Conservation (phyloP, 2,888 invertebrate genomes). For the Meloe dianella region DNA sequence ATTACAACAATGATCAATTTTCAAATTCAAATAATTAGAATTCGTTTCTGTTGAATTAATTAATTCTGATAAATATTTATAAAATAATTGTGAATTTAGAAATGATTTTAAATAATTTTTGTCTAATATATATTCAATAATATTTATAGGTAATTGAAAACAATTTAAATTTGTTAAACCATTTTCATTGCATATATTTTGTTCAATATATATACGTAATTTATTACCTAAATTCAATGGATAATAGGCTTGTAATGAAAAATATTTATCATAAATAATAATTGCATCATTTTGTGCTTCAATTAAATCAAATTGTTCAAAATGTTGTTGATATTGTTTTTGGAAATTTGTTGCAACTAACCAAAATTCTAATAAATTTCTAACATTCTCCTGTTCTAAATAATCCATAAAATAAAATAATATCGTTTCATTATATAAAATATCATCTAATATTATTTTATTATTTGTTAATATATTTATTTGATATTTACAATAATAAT, state of each 20-base stretch:
- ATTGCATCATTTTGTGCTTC: conserved; percentile 92
- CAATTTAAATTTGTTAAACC: conserved; percentile 76
- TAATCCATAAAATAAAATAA: conserved; percentile 96
- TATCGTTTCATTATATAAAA: conserved; percentile 88
- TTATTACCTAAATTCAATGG: conserved; percentile 87
- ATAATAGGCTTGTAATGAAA: conserved; percentile 89
- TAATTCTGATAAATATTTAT: conserved; percentile 87
- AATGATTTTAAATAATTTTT: conserved; percentile 79
- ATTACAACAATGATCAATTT: conserved; percentile 60
- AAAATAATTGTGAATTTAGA: conserved; percentile 84
- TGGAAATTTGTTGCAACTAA: conserved; percentile 88
- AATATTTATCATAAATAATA: conserved; percentile 94
- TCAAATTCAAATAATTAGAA: conserved; percentile 57
- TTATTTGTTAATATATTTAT: conserved; percentile 87
- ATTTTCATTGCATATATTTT: conserved; percentile 85
- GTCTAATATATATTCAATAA: conserved; percentile 79
- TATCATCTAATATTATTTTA: conserved; percentile 81
- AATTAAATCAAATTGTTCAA: conserved; percentile 66
- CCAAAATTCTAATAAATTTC: conserved; percentile 85
- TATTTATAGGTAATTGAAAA: conserved; percentile 80
- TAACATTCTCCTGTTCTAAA: conserved; percentile 84
- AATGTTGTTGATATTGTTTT: conserved; percentile 68
- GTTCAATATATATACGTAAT: conserved; percentile 83
- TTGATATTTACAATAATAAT: conserved; percentile 90
- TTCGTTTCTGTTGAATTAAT: conserved; percentile 74